Percentiles rank a stretch among this genome's conserved stretches.
These are phyloP conservation scores for Aegotheles bennettii DNA, from an alignment of 2,113 vertebrate species.

Conservation along the genomic window DNA sequence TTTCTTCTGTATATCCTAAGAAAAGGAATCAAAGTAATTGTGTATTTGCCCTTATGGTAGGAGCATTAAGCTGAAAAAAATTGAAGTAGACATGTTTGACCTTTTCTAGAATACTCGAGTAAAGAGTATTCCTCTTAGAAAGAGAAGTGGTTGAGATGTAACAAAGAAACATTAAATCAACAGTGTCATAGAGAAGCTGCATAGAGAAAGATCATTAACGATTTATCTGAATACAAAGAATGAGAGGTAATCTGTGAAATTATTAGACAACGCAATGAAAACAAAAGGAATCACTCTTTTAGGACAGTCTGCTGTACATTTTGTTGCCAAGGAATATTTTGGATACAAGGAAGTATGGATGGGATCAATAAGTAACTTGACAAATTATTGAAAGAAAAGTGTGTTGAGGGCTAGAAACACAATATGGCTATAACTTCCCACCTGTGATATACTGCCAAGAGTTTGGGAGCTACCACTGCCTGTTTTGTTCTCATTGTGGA, in stretches of 20 bases:
- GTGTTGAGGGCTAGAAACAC: background rate
- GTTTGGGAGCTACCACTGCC: too few relatives aligned
- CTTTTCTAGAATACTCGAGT: background rate
- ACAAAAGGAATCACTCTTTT: background rate
- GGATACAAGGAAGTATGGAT: background rate
- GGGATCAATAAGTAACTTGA: background rate
- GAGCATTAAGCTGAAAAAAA: background rate
- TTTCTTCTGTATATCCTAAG: background rate
- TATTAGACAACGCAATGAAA: background rate
- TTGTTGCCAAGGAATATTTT: background rate
- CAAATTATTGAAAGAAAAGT: background rate
- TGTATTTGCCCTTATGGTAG: background rate
- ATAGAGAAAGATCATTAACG: background rate
- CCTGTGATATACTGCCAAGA: too few relatives aligned
- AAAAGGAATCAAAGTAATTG: background rate
- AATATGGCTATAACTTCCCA: fast-evolving
- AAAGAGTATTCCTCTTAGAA: background rate
- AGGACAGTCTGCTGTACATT: background rate
- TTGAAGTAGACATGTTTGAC: background rate
- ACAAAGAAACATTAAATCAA: background rate
- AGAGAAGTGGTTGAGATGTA: background rate
- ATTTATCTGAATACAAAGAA: background rate
- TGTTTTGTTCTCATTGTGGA: background rate
- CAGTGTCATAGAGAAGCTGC: background rate
- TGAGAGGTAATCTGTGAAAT: background rate